Evolutionary conservation across 2,888 invertebrate species (phyloP).

Genomic region (Drosophila prostipennis): DNA sequence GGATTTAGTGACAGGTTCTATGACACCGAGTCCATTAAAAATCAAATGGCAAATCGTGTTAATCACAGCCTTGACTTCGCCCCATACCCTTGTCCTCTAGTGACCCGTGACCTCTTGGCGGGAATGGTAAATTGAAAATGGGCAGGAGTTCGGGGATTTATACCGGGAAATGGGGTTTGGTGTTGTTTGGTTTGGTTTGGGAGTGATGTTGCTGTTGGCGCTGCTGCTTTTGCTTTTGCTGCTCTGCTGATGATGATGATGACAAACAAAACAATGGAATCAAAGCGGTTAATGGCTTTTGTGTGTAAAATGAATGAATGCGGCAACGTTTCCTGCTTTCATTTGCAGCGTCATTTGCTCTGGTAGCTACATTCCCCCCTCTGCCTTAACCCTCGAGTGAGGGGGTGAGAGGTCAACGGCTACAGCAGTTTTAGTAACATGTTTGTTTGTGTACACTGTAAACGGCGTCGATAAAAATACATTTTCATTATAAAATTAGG

Average conservation of each 20-base stretch:
- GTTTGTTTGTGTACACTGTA: slow-evolving; percentile 35
- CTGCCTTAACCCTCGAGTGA: slow-evolving; percentile 12
- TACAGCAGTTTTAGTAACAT: slow-evolving; percentile 30
- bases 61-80: slow-evolving; percentile 47
- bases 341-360: slow-evolving; percentile 76
- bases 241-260: slow-evolving; percentile 56
- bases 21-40: slow-evolving; percentile 25
- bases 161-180: slow-evolving; percentile 1
- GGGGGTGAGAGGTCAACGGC: slow-evolving; percentile 15
- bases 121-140: slow-evolving; percentile 17
- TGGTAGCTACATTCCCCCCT: slow-evolving; percentile 12
- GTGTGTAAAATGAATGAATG: slow-evolving; percentile 75
- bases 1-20: slow-evolving; percentile 18
- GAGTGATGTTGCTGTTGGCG: slow-evolving; percentile 23
- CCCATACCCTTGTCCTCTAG: slow-evolving; percentile 35
- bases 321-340: slow-evolving; percentile 73
- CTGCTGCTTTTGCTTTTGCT: slow-evolving; percentile 36
- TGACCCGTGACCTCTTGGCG: slow-evolving; percentile 32
- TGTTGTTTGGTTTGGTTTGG: background rate
- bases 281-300: slow-evolving; percentile 78
- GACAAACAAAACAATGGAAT: slow-evolving; percentile 77
- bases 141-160: slow-evolving; percentile 3
- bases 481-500: too few species aligned
- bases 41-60: slow-evolving; percentile 45
- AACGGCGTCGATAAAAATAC: background rate